phyloP scores from a whole-genome alignment of 2,113 vertebrate species.

The Egretta garzetta region DNA sequence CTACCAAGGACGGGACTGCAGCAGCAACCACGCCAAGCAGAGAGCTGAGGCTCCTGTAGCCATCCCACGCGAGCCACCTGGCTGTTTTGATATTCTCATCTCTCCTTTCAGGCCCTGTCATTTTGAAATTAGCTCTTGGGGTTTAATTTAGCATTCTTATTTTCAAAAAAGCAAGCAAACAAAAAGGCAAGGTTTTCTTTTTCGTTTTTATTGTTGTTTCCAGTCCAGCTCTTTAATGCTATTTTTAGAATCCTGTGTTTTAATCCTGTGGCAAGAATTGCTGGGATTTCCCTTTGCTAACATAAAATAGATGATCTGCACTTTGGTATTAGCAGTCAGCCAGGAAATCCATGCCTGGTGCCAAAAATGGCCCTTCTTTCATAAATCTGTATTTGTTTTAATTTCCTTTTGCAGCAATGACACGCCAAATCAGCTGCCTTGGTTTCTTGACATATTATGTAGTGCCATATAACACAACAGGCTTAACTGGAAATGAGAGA shows the following conservation, averaged over 20 bases:
- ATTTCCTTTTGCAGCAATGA: background rate
- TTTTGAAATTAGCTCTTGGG: background rate
- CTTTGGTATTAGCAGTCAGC: constrained; percentile 14
- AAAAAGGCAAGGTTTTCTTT: background rate
- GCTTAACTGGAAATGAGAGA: background rate
- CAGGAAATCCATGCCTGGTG: constrained; percentile 27
- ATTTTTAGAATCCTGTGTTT: constrained; percentile 29
- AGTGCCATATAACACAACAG: background rate
- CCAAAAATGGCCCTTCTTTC: background rate
- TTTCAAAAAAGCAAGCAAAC: background rate
- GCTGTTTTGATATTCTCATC: background rate
- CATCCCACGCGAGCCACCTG: background rate
- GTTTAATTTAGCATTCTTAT: background rate
- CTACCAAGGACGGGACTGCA: background rate
- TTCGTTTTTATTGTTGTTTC: background rate
- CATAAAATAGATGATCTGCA: background rate
- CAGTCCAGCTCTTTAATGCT: background rate
- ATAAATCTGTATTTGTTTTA: background rate
- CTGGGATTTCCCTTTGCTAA: constrained; percentile 41
- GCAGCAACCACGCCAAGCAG: background rate
- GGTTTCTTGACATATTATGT: background rate
- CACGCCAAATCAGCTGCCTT: background rate
- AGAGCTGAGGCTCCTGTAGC: background rate
- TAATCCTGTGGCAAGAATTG: background rate
- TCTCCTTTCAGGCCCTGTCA: background rate